Conservation (phyloP, 2,113 vertebrate species). For the Tricholaema leucomelas region DNA sequence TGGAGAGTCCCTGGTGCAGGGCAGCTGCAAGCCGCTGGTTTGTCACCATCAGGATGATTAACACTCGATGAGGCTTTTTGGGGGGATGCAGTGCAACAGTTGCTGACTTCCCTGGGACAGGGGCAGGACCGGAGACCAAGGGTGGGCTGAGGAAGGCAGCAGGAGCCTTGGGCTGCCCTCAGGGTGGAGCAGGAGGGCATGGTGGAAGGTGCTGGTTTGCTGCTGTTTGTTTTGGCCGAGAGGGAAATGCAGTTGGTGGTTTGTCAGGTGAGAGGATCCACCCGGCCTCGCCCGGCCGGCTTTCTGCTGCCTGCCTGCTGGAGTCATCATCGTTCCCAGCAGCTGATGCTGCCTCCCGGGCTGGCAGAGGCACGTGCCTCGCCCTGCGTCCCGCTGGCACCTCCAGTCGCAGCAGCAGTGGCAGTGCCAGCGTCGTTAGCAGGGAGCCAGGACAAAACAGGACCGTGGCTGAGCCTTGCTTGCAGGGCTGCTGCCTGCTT, state of each 20-base stretch:
- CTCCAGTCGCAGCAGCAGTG: rapidly evolving
- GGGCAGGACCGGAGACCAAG: rapidly evolving
- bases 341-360: neutral
- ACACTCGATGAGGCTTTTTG: neutral
- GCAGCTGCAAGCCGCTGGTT: neutral
- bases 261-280: conserved; percentile 25
- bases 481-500: neutral
- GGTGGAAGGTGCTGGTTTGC: neutral
- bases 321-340: neutral
- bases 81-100: rapidly evolving
- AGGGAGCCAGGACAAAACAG: neutral
- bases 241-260: neutral
- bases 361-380: neutral
- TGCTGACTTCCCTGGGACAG: rapidly evolving
- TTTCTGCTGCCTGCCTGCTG: neutral
- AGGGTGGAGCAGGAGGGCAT: neutral
- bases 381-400: rapidly evolving
- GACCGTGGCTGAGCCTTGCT: neutral
- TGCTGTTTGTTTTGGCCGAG: neutral
- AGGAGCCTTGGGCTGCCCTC: neutral
- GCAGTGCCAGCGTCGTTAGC: rapidly evolving
- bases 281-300: neutral
- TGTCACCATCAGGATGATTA: neutral
- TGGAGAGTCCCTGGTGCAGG: neutral
- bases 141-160: rapidly evolving